Evolutionary conservation across 2,797 vertebrate genomes (phyloP).

Genomic region (Neostethus bicornis): DNA sequence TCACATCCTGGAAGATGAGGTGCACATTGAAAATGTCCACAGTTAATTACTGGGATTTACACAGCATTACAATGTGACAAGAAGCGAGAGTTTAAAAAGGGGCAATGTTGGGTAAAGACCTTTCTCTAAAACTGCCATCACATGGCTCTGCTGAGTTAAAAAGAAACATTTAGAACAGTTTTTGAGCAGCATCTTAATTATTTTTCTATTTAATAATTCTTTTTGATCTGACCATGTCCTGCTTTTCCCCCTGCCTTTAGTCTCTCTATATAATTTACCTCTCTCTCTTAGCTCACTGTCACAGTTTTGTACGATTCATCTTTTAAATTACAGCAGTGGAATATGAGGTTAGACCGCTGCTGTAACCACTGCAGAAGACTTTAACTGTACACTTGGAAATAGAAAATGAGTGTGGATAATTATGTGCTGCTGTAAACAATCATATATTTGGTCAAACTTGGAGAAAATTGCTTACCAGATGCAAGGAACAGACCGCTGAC

Average conservation of each 20-base stretch:
- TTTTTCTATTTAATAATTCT: conserved; percentile 9
- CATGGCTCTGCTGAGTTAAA: conserved; percentile 19
- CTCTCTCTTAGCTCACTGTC: conserved; percentile 15
- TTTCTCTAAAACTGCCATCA: neutral
- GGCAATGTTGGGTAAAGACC: conserved; percentile 1
- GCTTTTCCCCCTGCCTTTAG: neutral
- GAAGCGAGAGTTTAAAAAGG: conserved; percentile 1
- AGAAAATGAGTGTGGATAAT: conserved; percentile 38
- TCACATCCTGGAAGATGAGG: conserved; percentile 26
- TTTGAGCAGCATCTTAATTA: conserved; percentile 31
- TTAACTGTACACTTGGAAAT: conserved; percentile 17
- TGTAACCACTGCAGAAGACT: conserved; percentile 38
- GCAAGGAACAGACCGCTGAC: conserved; percentile 14
- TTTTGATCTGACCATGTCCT: neutral
- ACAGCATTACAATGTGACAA: conserved; percentile 13
- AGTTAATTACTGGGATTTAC: conserved; percentile 34
- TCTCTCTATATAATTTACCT: neutral
- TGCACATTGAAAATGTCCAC: conserved; percentile 6
- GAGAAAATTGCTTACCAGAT: conserved; percentile 1
- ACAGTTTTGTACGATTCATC: conserved; percentile 29
- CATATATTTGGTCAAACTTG: neutral
- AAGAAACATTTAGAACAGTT: conserved; percentile 1
- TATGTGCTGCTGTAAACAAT: conserved; percentile 18
- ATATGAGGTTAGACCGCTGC: conserved; percentile 14
- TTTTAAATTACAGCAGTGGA: conserved; percentile 45